A percentile compares a stretch with the other conserved stretches of the same genome.
Conservation (phyloP, 2,888 invertebrate species). For the Caradrina kadenii region DNA sequence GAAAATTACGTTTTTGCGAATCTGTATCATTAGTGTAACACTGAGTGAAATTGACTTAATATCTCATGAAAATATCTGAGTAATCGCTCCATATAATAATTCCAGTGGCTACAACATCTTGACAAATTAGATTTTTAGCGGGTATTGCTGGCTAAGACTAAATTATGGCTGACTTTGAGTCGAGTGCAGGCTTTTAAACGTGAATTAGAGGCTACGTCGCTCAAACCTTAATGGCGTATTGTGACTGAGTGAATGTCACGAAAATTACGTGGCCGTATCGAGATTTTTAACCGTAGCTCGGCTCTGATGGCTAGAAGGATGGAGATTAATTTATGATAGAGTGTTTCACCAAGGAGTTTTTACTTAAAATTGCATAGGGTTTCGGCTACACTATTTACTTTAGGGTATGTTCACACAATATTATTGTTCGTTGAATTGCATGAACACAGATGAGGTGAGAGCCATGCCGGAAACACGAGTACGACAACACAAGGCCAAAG, state of each 20-base stretch:
- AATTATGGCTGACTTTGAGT: slow-evolving; percentile 89
- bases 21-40: slow-evolving; percentile 61
- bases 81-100: slow-evolving; percentile 62
- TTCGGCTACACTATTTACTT: not conserved
- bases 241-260: slow-evolving; percentile 86
- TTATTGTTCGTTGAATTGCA: slow-evolving; percentile 9
- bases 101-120: slow-evolving; percentile 77
- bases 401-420: not conserved
- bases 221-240: slow-evolving; percentile 88
- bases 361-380: slow-evolving; percentile 9
- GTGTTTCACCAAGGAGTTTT: slow-evolving; percentile 27
- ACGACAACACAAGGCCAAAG: slow-evolving; percentile 32
- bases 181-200: slow-evolving; percentile 90
- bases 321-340: slow-evolving; percentile 45
- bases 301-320: slow-evolving; percentile 55
- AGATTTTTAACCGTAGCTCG: slow-evolving; percentile 68
- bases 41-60: slow-evolving; percentile 60
- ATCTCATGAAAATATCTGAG: slow-evolving; percentile 59
- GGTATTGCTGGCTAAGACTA: slow-evolving; percentile 88
- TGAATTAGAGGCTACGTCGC: slow-evolving; percentile 87
- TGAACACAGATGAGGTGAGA: slow-evolving; percentile 7
- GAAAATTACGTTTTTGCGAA: slow-evolving; percentile 60
- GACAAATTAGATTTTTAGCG: slow-evolving; percentile 90
- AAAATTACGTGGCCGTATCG: slow-evolving; percentile 84
- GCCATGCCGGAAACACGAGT: slow-evolving; percentile 26